Evolutionary conservation across 2,888 invertebrate species (phyloP).

Genomic region (Lysandra coridon): DNA sequence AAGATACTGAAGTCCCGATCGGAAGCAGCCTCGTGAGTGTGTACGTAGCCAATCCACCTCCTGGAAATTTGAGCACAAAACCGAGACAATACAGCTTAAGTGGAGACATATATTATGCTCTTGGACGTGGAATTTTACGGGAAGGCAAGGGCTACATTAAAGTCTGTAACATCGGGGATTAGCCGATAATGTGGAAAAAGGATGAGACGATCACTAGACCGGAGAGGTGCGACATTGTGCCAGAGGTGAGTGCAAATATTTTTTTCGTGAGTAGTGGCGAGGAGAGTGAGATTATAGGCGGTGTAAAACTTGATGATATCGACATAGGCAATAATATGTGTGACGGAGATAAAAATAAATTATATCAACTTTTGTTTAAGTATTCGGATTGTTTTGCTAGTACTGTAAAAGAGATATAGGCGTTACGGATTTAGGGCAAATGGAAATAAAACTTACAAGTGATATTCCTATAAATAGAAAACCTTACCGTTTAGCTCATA

Average conservation of each 20-base stretch:
- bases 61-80: neutral
- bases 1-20: neutral
- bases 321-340: no score
- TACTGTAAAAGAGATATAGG: no score
- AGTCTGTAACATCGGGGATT: constrained; percentile 25
- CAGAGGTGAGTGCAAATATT: constrained; percentile 18
- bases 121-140: constrained; percentile 13
- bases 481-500: no score
- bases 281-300: no score
- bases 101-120: constrained; percentile 3
- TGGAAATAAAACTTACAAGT: no score
- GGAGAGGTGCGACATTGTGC: constrained; percentile 11
- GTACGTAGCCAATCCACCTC: neutral
- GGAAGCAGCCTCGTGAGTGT: neutral
- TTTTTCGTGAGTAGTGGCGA: no score
- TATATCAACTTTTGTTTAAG: no score
- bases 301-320: no score
- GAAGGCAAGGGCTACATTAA: neutral
- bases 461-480: no score
- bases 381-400: no score
- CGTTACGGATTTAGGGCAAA: no score
- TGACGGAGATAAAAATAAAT: no score
- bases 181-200: constrained; percentile 19
- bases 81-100: neutral
- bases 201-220: constrained; percentile 12